Evolutionary conservation across 1,140 invertebrate genomes (phyloP).

Genomic region (Polyergus mexicanus): DNA sequence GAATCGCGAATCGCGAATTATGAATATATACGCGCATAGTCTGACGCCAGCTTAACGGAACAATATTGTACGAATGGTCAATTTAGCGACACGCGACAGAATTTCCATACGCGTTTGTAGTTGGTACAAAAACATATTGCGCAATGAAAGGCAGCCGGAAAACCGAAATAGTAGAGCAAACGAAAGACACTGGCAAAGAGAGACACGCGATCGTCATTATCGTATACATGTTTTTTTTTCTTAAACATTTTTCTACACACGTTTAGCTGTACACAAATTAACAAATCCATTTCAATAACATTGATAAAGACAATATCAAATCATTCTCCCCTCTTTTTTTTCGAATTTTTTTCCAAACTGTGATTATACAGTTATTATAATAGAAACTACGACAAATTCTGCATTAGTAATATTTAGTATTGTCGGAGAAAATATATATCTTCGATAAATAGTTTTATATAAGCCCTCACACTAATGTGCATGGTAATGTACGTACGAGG

Average conservation of each 20-base stretch:
- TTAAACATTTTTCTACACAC: neutral
- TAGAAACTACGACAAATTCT: too few species aligned
- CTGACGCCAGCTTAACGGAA: too few species aligned
- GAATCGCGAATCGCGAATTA: too few species aligned
- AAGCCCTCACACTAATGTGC: neutral
- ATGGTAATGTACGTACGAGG: neutral
- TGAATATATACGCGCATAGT: too few species aligned
- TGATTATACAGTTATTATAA: too few species aligned
- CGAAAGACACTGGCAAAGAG: neutral
- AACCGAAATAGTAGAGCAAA: neutral
- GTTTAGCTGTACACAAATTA: too few species aligned
- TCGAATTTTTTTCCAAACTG: too few species aligned
- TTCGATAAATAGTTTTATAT: too few species aligned
- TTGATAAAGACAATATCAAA: too few species aligned
- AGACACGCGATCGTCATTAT: neutral
- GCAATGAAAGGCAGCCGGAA: slow-evolving; percentile 18
- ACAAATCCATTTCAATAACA: neutral
- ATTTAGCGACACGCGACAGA: slow-evolving; percentile 5
- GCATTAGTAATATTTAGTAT: too few species aligned
- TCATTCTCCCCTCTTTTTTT: too few species aligned
- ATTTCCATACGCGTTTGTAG: slow-evolving; percentile 9
- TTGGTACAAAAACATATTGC: slow-evolving; percentile 62
- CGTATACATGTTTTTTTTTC: neutral
- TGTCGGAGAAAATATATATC: too few species aligned
- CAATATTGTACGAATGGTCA: slow-evolving; percentile 10